Conservation (phyloP, 2,888 invertebrate genomes). For the Cyrtodaria siliqua region DNA sequence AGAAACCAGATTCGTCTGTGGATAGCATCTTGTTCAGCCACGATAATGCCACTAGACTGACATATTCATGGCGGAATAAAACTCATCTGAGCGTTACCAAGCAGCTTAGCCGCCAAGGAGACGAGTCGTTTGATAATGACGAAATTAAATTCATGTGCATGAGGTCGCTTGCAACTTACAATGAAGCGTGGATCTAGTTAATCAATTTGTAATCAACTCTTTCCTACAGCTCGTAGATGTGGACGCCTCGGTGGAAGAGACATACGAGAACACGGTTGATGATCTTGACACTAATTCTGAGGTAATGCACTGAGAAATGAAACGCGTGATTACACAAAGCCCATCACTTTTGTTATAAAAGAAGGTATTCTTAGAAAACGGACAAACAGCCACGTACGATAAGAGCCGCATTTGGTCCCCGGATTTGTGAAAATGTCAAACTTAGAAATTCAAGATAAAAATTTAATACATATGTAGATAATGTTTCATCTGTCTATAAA, state of each 20-base stretch:
- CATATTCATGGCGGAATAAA: constrained; percentile 42
- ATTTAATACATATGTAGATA: no score
- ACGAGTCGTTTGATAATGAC: constrained; percentile 48
- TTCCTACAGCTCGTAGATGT: constrained; percentile 63
- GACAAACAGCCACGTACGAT: no score
- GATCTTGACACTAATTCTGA: constrained; percentile 53
- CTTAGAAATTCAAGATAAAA: no score
- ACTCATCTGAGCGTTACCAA: constrained; percentile 47
- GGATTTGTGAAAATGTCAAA: no score
- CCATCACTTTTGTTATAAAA: constrained; percentile 38
- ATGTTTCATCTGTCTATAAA: no score
- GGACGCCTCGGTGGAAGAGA: constrained; percentile 25
- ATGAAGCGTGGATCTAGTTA: constrained; percentile 63
- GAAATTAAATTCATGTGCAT: constrained; percentile 37
- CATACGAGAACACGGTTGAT: constrained; percentile 62
- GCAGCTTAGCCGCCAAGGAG: constrained; percentile 45
- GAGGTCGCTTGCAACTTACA: constrained; percentile 51
- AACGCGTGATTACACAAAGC: constrained; percentile 42
- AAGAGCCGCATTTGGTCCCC: no score
- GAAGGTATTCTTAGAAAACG: constrained; percentile 44
- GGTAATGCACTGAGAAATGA: constrained; percentile 31
- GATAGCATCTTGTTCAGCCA: no score
- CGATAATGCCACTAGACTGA: constrained; percentile 11
- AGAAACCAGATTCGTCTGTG: no score
- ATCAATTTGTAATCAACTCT: constrained; percentile 63